Conservation (phyloP, 2,888 invertebrate genomes). For the Apotomis capreana region DNA sequence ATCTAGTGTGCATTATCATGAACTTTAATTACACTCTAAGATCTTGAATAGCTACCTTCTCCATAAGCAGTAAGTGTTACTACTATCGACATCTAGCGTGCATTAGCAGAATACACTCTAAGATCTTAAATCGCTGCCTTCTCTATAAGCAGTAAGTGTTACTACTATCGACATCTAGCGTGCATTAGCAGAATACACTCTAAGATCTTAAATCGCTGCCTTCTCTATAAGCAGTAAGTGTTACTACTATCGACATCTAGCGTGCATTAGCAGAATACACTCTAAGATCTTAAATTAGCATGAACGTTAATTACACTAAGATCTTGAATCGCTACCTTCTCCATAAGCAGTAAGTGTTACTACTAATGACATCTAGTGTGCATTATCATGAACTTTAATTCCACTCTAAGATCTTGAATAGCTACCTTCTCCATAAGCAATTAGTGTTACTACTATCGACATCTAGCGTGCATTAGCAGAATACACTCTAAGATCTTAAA, state of each 20-base stretch:
- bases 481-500: no score
- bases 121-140: conserved; percentile 79
- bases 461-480: background rate
- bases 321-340: conserved; percentile 91
- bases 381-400: no score
- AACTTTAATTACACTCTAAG: no score
- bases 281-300: no score
- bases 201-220: conserved; percentile 55
- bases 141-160: conserved; percentile 92
- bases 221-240: conserved; percentile 95
- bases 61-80: conserved; percentile 90
- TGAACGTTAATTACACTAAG: no score
- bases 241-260: background rate
- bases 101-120: no score
- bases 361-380: background rate
- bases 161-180: background rate
- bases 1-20: background rate
- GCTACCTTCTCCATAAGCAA: conserved; percentile 95
- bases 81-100: background rate
- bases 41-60: conserved; percentile 85
- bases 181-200: no score
- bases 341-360: conserved; percentile 90
- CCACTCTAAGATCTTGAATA: no score
- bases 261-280: no score
- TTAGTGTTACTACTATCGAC: conserved; percentile 67